Base-by-base conservation (phyloP, 2,888 invertebrate species). In the Podotricha telesiphe region DNA sequence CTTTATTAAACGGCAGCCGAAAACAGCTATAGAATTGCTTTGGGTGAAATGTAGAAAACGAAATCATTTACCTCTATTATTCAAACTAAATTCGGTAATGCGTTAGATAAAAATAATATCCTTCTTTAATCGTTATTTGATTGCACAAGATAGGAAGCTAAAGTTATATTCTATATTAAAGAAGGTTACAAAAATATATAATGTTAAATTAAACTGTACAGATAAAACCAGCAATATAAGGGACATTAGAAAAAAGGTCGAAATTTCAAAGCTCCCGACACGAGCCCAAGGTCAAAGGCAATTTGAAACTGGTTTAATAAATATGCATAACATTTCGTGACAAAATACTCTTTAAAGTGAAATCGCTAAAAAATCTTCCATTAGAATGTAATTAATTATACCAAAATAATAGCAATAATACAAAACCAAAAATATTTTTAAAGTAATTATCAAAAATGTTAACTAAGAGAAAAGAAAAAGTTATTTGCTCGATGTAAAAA, bases 321-420 rank as follows among this genome's bases (percentile, higher is more conserved):
- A 67, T 59, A 67, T 61, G 61, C 67, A 67, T 61, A 59, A 67
- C 50, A 61, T 61, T 56, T 67, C 53, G 67, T 67, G 67, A 67
- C 67, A 67, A 67, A 61, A 61, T 67, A 67, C 67, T 42, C n/a
- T 67, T 67, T 61, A 45, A 22, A 40, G 19, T 67, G 51, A 45
- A 67, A 61, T 19, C 15, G 62, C 48, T 48, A 15, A 34, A 45
- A 37, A 51, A 59, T 42, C 15, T 40, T 28, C 28, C 10, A 51
- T 28, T 47, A 10, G 47, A 22, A 17, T 53, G n/a, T 53, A 28
- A 53, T 28, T 53, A 28, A 28, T 28, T 53, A n/a, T 22, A n/a
- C 13, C 15, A 28, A 15, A 15, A 51, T 22, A 28, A 2, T 2
- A 20, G 13, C 13, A 11, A 11, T n/a, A 13, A n/a, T n/a, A n/a